A percentile compares a stretch with the other conserved stretches of the same genome.
Evolutionary conservation across 1,140 invertebrate species (phyloP).

Genomic region (Anadara kagoshimensis): DNA sequence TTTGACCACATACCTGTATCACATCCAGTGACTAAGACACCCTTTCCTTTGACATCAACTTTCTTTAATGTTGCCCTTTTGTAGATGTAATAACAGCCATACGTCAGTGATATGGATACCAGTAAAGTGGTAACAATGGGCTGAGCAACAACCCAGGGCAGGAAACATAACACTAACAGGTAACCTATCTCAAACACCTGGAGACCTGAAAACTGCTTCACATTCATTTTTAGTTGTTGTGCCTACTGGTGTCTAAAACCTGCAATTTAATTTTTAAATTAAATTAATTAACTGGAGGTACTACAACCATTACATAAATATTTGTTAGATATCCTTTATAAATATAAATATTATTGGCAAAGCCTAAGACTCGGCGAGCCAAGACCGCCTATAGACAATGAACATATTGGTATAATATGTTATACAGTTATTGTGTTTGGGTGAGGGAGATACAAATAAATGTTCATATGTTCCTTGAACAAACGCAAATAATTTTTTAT

Average conservation of each 20-base stretch:
- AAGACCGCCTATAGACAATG: no score
- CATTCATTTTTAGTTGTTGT: constrained; percentile 6
- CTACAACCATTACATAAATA: no score
- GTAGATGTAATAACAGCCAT: constrained; percentile 2
- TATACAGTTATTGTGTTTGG: no score
- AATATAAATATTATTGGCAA: no score
- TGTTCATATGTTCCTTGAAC: no score
- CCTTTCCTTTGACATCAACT: constrained; percentile 22
- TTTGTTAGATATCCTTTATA: no score
- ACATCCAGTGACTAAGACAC: constrained; percentile 40
- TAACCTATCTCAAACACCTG: constrained; percentile 18
- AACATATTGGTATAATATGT: no score
- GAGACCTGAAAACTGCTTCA: constrained; percentile 7
- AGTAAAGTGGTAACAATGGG: not conserved
- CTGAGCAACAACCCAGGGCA: constrained; percentile 20
- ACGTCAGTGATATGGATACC: not conserved
- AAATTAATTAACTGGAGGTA: not conserved
- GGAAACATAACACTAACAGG: constrained; percentile 9
- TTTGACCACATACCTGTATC: constrained; percentile 40
- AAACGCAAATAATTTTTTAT: no score
- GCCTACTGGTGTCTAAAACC: not conserved
- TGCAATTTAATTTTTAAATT: not conserved
- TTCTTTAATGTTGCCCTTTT: constrained; percentile 15
- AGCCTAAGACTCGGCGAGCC: no score
- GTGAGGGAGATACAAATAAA: no score